Base-by-base conservation (phyloP, 2,113 vertebrate genomes). In the Cairina moschata region DNA sequence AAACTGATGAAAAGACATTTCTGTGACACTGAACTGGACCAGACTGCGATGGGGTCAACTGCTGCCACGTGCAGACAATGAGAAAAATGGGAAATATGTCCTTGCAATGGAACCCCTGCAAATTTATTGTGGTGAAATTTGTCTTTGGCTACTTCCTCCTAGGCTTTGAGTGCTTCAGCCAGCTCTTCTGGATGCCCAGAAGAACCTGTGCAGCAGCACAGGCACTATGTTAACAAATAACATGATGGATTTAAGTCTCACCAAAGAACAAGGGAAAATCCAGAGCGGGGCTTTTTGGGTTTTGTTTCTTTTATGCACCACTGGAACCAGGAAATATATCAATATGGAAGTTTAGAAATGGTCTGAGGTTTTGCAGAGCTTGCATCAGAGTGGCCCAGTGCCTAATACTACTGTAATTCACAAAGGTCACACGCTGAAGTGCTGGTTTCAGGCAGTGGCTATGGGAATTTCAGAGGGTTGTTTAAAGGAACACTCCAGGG, bases 221-320 rank as follows among this genome's bases (percentile, higher is more conserved):
- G 60, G 28, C 4, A 6, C 46, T 46, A 4, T 12, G 36, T 26
- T 88, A 69, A 80, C 9, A 3, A 94, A 58, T 32, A 68, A 68
- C 36, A 8, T 18, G 34, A 83, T 50, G 23, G 56, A 94, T 81
- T 88, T 83, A 75, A 90, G 72, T 74, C 38, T 91, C 83, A 83
- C 59, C 86, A 75, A 22, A 86, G 4, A 94, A 58, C 23, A 88
- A 83, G 96, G 96, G 95, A 93, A 97, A 97, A 94, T 90, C 96
- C 96, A 96, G 73, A 93, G 66, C 0, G 93, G 95, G 92, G 77
- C 28, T 97, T 97, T 96, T 86, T 96, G 69, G 18, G 77, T 10
- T 96, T 96, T 97, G 86, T 95, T 97, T 97, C 86, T 96, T 94
- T 95, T 96, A 95, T 58, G 90, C 77, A 86, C 80, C 62, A 36